Percentiles rank a stretch among this genome's conserved stretches.
Conservation (phyloP, 2,113 vertebrate genomes). For the Anseranas semipalmata region DNA sequence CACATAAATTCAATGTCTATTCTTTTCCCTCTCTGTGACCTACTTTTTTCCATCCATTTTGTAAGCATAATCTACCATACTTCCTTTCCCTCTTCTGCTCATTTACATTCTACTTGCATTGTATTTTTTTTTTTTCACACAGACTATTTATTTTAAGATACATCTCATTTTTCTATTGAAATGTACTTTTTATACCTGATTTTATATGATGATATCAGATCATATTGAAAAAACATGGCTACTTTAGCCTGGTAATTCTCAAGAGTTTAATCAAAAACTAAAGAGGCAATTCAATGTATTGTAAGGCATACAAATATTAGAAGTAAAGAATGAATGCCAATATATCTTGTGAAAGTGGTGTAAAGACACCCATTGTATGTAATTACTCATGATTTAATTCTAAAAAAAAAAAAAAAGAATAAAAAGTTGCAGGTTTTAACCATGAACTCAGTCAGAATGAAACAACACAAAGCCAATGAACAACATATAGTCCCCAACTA, state of each 20-base stretch:
- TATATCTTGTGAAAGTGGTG: not conserved
- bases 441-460: not conserved
- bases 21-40: not conserved
- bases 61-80: not conserved
- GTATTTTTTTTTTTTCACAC: not conserved
- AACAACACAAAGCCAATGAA: not conserved
- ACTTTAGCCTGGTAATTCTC: not conserved
- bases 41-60: slow-evolving; percentile 30
- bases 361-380: not conserved
- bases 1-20: slow-evolving; percentile 11
- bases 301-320: not conserved
- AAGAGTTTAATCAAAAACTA: not conserved
- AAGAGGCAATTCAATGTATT: not conserved
- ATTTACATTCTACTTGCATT: not conserved
- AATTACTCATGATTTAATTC: not conserved
- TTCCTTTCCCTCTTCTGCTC: not conserved
- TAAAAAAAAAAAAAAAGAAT: not conserved
- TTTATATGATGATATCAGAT: not conserved
- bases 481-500: not conserved
- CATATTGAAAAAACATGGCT: not conserved
- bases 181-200: not conserved
- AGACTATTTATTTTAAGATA: not conserved
- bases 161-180: not conserved
- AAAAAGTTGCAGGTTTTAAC: not conserved
- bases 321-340: not conserved